Conservation (phyloP, 2,113 vertebrate genomes). For the Notarius quadriscutis region DNA sequence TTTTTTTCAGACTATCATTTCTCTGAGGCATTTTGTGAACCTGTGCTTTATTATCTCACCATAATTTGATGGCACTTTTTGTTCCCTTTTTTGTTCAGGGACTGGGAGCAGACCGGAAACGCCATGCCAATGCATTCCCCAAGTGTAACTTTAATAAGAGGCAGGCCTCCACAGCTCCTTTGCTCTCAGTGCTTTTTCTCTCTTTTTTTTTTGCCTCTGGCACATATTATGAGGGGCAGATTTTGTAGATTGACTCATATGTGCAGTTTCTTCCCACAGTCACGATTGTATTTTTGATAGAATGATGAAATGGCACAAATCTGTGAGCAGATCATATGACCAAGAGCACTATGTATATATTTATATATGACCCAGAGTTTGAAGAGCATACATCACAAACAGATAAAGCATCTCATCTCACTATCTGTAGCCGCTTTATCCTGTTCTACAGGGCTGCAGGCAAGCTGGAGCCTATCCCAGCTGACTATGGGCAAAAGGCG, state of each 20-base stretch:
- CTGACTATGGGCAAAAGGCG: too few species aligned
- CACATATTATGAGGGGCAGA: constrained; percentile 17
- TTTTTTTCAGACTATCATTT: not conserved
- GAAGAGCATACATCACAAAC: too few species aligned
- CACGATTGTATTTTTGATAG: not conserved
- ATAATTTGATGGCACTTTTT: constrained; percentile 42
- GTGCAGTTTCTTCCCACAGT: not conserved
- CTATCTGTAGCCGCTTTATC: too few species aligned
- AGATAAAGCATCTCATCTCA: too few species aligned
- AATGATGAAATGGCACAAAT: not conserved
- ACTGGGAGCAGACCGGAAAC: constrained; percentile 53
- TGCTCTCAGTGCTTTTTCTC: not conserved
- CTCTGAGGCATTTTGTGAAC: not conserved
- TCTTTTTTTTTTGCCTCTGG: constrained; percentile 21
- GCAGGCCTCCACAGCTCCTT: constrained; percentile 51
- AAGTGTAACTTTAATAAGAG: constrained; percentile 61
- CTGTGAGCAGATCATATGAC: not conserved
- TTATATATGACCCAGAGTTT: too few species aligned
- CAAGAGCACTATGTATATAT: not conserved
- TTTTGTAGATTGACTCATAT: constrained; percentile 1
- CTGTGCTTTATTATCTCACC: constrained; percentile 6
- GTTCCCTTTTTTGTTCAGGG: constrained; percentile 50
- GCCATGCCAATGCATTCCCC: constrained; percentile 60
- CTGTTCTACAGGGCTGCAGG: too few species aligned
- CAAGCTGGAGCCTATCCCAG: too few species aligned